Conservation (phyloP, 2,888 invertebrate genomes). For the Polia nebulosa region DNA sequence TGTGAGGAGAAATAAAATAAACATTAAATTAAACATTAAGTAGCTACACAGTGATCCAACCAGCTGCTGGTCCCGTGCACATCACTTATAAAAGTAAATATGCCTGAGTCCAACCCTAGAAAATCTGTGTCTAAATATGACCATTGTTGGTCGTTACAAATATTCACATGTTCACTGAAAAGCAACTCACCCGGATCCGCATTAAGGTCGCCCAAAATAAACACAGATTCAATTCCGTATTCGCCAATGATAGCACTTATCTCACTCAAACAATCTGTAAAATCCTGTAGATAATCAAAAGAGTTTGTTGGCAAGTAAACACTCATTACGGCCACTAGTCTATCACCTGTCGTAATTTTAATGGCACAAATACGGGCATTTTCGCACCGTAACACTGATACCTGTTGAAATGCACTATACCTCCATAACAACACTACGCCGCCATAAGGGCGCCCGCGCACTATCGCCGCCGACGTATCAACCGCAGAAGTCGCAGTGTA, state of each 20-base stretch:
- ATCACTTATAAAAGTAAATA: constrained; percentile 6
- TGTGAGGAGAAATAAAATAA: too few species aligned
- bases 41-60: constrained; percentile 5
- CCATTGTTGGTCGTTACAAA: constrained; percentile 1
- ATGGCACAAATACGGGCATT: background rate
- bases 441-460: background rate
- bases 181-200: constrained; percentile 14
- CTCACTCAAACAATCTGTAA: background rate
- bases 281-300: background rate
- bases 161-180: background rate
- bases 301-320: background rate
- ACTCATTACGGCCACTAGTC: background rate
- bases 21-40: too few species aligned
- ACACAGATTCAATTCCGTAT: background rate
- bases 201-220: too few species aligned
- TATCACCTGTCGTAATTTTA: background rate
- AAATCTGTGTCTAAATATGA: constrained; percentile 3
- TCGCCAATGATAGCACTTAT: background rate
- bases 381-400: background rate
- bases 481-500: background rate
- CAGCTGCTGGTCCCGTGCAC: constrained; percentile 1
- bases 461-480: background rate
- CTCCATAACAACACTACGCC: constrained; percentile 4
- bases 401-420: background rate
- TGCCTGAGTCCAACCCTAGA: constrained; percentile 2